Evolutionary conservation across 2,888 invertebrate species (phyloP).

Genomic region (Lasioglossum lativentre): DNA sequence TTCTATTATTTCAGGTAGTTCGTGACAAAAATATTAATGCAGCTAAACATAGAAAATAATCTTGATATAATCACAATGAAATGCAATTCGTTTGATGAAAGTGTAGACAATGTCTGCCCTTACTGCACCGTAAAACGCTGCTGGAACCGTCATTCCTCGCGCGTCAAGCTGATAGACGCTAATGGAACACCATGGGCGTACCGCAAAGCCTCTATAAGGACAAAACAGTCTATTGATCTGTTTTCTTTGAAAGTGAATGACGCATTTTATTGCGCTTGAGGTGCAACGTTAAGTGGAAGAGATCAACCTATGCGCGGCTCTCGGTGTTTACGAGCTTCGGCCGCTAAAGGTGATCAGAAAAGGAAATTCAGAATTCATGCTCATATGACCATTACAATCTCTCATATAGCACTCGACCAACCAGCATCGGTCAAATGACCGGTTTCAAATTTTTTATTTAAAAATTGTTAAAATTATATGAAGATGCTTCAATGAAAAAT

Average conservation of each 20-base stretch:
- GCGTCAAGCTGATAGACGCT: not conserved
- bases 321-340: slow-evolving; percentile 20
- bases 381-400: not conserved
- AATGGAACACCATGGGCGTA: not conserved
- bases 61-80: not conserved
- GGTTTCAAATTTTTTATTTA: not conserved
- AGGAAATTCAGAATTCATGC: slow-evolving; percentile 20
- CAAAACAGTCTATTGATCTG: slow-evolving; percentile 27
- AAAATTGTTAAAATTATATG: not conserved
- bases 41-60: not conserved
- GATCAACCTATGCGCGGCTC: slow-evolving; percentile 42
- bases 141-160: not conserved
- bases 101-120: not conserved
- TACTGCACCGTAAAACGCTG: not conserved
- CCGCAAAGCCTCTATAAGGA: slow-evolving; percentile 33
- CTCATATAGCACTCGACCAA: not conserved
- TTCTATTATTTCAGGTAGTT: not conserved
- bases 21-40: not conserved
- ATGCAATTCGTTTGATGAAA: not conserved
- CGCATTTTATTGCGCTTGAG: slow-evolving; percentile 42
- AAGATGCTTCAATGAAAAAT: not conserved
- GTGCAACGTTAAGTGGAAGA: slow-evolving; percentile 50
- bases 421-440: not conserved
- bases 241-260: slow-evolving; percentile 24
- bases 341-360: not conserved